Base-by-base conservation (phyloP, 2,797 vertebrate genomes). In the Podargus strigoides region DNA sequence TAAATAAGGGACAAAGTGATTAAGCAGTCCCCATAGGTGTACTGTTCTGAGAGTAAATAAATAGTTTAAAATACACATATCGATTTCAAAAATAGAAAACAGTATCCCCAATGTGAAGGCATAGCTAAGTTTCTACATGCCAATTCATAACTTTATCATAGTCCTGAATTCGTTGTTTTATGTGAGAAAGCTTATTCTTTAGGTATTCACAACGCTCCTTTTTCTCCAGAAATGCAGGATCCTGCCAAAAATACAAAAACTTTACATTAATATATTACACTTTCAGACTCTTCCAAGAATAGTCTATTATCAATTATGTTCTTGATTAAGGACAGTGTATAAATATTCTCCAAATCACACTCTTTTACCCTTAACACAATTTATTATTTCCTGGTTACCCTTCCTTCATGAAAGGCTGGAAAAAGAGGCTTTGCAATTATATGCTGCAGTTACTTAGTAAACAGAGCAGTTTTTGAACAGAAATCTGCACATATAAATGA, bases 141-240 rank as follows among this genome's bases (percentile, higher is more conserved):
- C 99, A 99, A 67, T 98, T 98, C 98, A 99, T 99, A 93, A 99
- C 96, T 98, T 99, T 99, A 87, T 99, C 98, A 58, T 99, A 99
- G 81, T 99, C 99, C 34, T 99, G 99, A 97, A 99, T 99, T 97
- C 98, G 98, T 96, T 99, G 99, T 89, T 99, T 99, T 97, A 99
- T 99, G 97, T 99, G 99, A 26, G 99, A 98, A 82, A 99, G 98
- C 96, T 99, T 99, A 97, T 97, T 99, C 98, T 99, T 99, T 80
- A 99, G 98, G 91, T 99, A 99, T 80, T 99, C 99, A 74, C 99
- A 99, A 69, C 99, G 98, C 59, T 99, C 99, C 93, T 99, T 99
- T 97, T 99, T 99, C 97, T 99, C 99, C 89, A 99, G 96, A 98
- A 99, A 99, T 3, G 99, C 97, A 20, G 99, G 98, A 92, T 99